Base-by-base conservation (phyloP, 2,888 invertebrate species). In the Allophyes oxyacanthae region DNA sequence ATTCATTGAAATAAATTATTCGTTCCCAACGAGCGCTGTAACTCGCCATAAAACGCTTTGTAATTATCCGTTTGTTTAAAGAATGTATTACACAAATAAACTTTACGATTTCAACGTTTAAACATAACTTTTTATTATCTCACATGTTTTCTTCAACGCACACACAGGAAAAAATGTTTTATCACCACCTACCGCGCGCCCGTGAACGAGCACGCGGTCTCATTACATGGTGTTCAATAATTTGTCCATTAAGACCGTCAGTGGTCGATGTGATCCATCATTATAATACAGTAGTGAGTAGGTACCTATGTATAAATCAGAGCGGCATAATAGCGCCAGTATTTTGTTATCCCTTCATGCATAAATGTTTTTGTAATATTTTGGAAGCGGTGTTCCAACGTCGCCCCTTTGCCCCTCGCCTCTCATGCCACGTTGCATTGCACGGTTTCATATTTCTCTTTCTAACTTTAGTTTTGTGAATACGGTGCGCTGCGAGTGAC, bases 31-130 rank as follows among this genome's bases (percentile, higher is more conserved):
- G 76, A 82, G 80, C 83, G 79, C 79, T 72, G 84, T 81, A 83
- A 82, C 87, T 86, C 81, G 81, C 85, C 78, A 87, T 91, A 89
- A 90, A 88, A 85, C 77, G 83, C 80, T 81, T 79, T 81, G 85
- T 92, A 90, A 92, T 92, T 90, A 91, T 88, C 83, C 85, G 86
- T 92, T 90, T 91, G 89, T 91, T 89, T 90, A 89, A 90, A 91
- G 85, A 89, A 91, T 86, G 88, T 81, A 85, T 84, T 86, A 92
- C 86, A 92, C 89, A 90, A 92, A 92, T 91, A 93, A 92, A 91
- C 87, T 91, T 91, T 91, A 92, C 91, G 91, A 91, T 84, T 85
- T 82, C 83, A 86, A 83, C 87, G 89, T 88, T 87, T 83, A 85
- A 83, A 84, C 88, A 87, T 89, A 86, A 88, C 85, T 85, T 92